Evolutionary conservation across 2,797 vertebrate genomes (phyloP).

Genomic region (Corythornis leucogaster): DNA sequence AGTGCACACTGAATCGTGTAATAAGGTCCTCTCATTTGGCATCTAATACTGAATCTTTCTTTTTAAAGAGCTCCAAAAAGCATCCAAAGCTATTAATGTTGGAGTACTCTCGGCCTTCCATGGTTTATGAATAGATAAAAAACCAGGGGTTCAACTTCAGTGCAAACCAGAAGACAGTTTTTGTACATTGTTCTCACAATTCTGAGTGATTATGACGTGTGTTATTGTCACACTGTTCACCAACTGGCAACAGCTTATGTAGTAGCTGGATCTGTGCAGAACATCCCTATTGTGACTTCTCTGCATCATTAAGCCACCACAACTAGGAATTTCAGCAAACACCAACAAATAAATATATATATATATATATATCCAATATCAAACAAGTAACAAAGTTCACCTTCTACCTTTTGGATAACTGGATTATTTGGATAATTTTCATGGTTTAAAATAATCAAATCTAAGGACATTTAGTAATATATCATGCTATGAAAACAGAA

Average conservation of each 20-base stretch:
- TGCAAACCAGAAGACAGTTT: background rate
- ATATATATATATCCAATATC: background rate
- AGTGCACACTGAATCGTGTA: background rate
- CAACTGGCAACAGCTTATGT: background rate
- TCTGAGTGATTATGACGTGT: background rate
- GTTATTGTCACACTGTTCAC: background rate
- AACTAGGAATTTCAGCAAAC: background rate
- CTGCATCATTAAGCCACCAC: background rate
- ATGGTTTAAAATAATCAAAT: background rate
- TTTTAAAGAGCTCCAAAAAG: background rate
- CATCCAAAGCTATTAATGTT: accelerated
- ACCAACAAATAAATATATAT: background rate
- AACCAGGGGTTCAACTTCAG: background rate
- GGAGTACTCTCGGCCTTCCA: background rate
- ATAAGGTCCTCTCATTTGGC: background rate
- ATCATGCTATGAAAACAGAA: background rate
- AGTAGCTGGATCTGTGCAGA: background rate
- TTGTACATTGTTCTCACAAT: background rate
- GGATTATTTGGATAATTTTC: background rate
- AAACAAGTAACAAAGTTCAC: background rate
- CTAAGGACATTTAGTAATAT: background rate
- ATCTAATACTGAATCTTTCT: background rate
- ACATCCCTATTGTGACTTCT: background rate
- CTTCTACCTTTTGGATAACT: background rate
- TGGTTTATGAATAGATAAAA: background rate